These are phyloP conservation scores for Mesitornis unicolor DNA, from an alignment of 2,113 vertebrate genomes.

Conservation along the genomic window DNA sequence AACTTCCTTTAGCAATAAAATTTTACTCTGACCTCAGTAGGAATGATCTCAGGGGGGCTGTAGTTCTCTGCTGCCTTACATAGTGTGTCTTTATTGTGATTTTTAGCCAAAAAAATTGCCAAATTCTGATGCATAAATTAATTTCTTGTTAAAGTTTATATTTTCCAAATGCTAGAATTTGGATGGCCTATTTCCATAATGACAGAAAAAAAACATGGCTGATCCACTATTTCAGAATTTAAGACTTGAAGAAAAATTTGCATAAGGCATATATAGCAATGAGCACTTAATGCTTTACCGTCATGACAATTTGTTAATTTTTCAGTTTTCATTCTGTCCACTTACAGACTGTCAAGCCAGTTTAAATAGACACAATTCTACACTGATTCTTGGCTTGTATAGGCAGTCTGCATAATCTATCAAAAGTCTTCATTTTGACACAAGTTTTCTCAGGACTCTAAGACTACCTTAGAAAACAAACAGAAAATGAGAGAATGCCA, in stretches of 20 bases:
- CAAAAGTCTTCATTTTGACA: neutral
- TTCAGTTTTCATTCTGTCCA: neutral
- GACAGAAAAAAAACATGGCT: neutral
- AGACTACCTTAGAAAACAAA: neutral
- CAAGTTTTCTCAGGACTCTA: neutral
- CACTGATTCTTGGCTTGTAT: constrained; percentile 21
- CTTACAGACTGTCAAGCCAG: constrained; percentile 30
- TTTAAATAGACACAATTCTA: constrained; percentile 30
- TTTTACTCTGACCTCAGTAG: neutral
- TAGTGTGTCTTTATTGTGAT: neutral
- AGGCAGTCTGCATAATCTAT: constrained; percentile 1
- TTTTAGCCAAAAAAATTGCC: constrained; percentile 13
- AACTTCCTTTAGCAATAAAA: neutral
- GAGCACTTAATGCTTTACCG: neutral
- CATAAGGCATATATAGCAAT: neutral
- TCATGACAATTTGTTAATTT: constrained; percentile 9
- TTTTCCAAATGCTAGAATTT: neutral
- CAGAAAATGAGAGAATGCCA: neutral
- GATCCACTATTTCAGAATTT: constrained; percentile 42
- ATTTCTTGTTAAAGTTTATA: constrained; percentile 44
- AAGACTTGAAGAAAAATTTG: neutral
- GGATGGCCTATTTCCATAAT: neutral
- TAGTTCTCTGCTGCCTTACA: neutral
- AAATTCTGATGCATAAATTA: neutral
- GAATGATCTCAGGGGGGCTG: neutral